A percentile compares a stretch with the other conserved stretches of the same genome.
Evolutionary conservation across 2,797 vertebrate genomes (phyloP).

Genomic region (Artibeus jamaicensis): DNA sequence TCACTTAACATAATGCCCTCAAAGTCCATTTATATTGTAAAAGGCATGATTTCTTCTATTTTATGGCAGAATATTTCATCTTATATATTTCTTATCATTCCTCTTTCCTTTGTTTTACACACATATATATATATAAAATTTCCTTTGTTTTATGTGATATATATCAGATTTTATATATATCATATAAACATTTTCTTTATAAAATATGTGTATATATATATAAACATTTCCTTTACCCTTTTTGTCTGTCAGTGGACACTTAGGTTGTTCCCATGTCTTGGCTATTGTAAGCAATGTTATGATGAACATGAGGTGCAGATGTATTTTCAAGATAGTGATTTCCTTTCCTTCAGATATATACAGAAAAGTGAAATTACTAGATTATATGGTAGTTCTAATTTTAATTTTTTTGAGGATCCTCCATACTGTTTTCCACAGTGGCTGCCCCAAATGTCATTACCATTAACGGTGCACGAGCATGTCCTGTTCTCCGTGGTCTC

Average conservation of each 20-base stretch:
- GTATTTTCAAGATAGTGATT: neutral
- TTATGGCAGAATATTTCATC: neutral
- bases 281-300: neutral
- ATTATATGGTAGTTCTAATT: neutral
- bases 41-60: neutral
- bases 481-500: neutral
- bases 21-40: neutral
- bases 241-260: neutral
- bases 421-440: neutral
- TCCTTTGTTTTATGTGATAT: neutral
- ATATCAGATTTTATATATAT: too few relatives aligned
- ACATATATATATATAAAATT: neutral
- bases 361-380: neutral
- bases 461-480: neutral
- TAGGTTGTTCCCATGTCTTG: neutral
- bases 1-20: neutral
- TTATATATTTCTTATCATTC: neutral
- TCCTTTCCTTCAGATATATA: neutral
- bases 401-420: neutral
- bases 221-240: neutral
- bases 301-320: neutral
- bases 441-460: neutral
- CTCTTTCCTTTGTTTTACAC: neutral
- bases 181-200: too few relatives aligned
- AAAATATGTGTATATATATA: neutral